These are phyloP conservation scores for Gallinago solitaria DNA, from an alignment of 2,797 vertebrate species.

Conservation along the genomic window DNA sequence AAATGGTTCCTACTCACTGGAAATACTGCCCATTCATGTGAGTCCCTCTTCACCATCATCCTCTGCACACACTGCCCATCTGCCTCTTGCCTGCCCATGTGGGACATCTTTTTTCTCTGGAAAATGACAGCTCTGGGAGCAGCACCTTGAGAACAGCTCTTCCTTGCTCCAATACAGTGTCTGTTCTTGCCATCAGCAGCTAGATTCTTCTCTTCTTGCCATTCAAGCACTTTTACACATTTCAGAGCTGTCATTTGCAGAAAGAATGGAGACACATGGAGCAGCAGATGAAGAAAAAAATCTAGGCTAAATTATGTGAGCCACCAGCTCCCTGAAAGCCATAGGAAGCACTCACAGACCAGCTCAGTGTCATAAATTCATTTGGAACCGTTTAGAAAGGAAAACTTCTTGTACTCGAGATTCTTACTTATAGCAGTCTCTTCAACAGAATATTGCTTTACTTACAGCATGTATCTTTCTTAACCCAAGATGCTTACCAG, in stretches of 20 bases:
- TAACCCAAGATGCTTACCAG: background rate
- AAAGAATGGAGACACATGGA: background rate
- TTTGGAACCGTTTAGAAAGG: background rate
- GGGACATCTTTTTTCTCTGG: background rate
- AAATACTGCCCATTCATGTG: background rate
- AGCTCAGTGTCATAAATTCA: background rate
- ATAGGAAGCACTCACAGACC: background rate
- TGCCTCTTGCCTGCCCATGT: background rate
- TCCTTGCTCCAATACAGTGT: rapidly evolving
- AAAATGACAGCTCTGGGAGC: background rate
- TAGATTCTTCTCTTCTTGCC: background rate
- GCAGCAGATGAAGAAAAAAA: background rate
- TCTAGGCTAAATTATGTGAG: background rate
- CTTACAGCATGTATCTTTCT: background rate
- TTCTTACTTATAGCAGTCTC: background rate
- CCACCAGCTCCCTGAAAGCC: background rate
- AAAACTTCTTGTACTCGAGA: background rate
- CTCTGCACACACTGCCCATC: background rate
- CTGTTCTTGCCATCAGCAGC: background rate
- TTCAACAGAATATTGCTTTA: slow-evolving; percentile 4
- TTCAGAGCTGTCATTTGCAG: background rate
- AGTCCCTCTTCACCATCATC: background rate
- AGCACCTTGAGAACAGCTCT: background rate
- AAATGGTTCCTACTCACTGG: background rate
- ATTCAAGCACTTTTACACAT: background rate